These are phyloP conservation scores for Meloidogyne exigua DNA, from an alignment of 1,140 invertebrate genomes.

Conservation along the genomic window DNA sequence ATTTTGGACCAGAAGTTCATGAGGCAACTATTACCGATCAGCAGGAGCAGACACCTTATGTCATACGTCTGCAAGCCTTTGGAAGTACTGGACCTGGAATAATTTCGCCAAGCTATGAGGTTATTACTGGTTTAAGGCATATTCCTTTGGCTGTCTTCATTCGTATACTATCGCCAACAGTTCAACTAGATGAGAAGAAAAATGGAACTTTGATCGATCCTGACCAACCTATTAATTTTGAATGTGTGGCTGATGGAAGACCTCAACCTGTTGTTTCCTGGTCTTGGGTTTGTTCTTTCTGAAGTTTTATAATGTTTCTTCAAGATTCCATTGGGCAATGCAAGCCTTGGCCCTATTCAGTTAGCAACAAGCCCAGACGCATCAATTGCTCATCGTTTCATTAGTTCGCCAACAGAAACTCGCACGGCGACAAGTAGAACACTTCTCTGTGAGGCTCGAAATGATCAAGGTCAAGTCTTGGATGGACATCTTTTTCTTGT, in stretches of 20 bases:
- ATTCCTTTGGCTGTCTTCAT: conserved; percentile 56
- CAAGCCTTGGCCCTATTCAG: conserved; percentile 1
- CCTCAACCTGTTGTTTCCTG: conserved; percentile 59
- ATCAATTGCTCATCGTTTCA: conserved; percentile 46
- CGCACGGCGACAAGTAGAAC: conserved; percentile 49
- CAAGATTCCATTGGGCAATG: neutral
- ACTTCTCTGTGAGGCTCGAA: conserved; percentile 60
- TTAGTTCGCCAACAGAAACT: conserved; percentile 51
- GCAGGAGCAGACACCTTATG: conserved; percentile 61
- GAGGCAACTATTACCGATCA: conserved; percentile 48
- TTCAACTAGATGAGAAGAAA: conserved; percentile 20
- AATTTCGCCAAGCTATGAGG: conserved; percentile 62
- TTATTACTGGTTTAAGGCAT: conserved; percentile 62
- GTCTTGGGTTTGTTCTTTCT: conserved; percentile 59
- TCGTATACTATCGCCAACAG: conserved; percentile 49
- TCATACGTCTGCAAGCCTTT: conserved; percentile 55
- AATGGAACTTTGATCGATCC: conserved; percentile 57
- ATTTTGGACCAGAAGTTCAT: conserved; percentile 50
- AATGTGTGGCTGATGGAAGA: conserved; percentile 58
- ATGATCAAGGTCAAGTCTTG: conserved; percentile 56
- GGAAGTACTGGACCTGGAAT: conserved; percentile 61
- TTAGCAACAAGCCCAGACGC: neutral
- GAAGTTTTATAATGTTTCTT: conserved; percentile 38
- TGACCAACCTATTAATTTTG: conserved; percentile 55
- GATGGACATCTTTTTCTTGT: conserved; percentile 50